A percentile compares a stretch with the other conserved stretches of the same genome.
Evolutionary conservation across 2,888 invertebrate genomes (phyloP).

Genomic region (Meganola albula): DNA sequence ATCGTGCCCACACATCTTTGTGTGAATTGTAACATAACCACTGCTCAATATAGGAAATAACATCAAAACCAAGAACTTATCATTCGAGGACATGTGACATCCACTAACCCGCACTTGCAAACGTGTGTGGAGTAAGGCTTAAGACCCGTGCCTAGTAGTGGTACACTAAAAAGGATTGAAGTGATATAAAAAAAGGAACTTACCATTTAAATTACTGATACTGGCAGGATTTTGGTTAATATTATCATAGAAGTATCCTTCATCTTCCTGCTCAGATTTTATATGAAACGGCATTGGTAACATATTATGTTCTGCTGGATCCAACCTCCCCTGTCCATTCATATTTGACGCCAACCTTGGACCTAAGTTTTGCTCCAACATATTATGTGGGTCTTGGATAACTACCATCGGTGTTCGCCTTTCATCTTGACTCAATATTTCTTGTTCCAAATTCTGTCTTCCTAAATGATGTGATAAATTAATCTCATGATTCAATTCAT

Average conservation of each 20-base stretch:
- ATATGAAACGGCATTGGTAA: conserved; percentile 62
- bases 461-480: conserved; percentile 50
- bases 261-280: conserved; percentile 64
- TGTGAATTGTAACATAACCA: too few relatives aligned
- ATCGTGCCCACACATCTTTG: too few relatives aligned
- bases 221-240: conserved; percentile 41
- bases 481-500: conserved; percentile 47
- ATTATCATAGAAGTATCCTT: conserved; percentile 62
- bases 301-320: conserved; percentile 39
- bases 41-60: too few relatives aligned
- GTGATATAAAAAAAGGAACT: conserved; percentile 25
- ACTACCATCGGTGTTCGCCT: conserved; percentile 34
- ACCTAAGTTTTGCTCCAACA: conserved; percentile 36
- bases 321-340: conserved; percentile 29
- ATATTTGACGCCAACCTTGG: conserved; percentile 26
- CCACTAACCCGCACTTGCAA: too few relatives aligned
- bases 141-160: too few relatives aligned
- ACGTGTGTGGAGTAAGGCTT: neutral
- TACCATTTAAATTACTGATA: conserved; percentile 47
- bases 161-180: too few relatives aligned
- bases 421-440: conserved; percentile 33
- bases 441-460: conserved; percentile 42
- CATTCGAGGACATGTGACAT: too few relatives aligned
- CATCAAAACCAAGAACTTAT: too few relatives aligned
- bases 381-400: conserved; percentile 26